Evolutionary conservation across 2,797 vertebrate genomes (phyloP), one percentile per base, ranked within the genome.

Genomic region (Emydoidea blandingii): DNA sequence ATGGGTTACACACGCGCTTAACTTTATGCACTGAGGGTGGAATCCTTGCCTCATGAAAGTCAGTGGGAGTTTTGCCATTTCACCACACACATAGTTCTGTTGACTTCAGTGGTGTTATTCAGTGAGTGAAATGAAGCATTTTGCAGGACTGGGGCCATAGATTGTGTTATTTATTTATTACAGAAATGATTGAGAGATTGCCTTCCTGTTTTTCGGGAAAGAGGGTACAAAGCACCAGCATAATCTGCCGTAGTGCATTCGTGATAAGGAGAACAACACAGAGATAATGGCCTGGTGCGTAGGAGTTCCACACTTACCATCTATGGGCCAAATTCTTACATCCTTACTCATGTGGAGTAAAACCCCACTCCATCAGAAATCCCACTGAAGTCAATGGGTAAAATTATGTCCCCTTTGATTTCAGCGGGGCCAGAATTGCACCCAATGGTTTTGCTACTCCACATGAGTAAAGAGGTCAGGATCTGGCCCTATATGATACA

Each of bases 51-150:
- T 79, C 89, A 85, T n/a, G 0, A 1, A 68, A 53, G 91, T 81
- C 68, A 85, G 84, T 25, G 19, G 52, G 68, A 89, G 85, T 86
- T 97, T 96, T 97, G 97, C 95, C 92, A 85, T 94, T 93, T 96
- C 90, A 81, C 93, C 93, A 94, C 94, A 68, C 68, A 1, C 25
- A 14, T 3, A 50, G 86, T 82, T 27, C 2, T 0, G 1, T 3
- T 21, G 72, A 34, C 87, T 93, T 90, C 84, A 86, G 92, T 93
- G 82, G 54, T 31, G 18, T 85, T 81, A 76, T 50, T 57, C 68
- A 53, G 10, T 0, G 3, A 68, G 37, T 79, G 53, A 47, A 29
- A 49, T 12, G 0, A 0, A 89, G 34, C 31, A 81, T 85, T 88
- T 79, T 37, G 62, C 72, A 86, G 85, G 37, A 50, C 76, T 14